Evolutionary conservation across 2,797 vertebrate genomes (phyloP).

Genomic region (Arrhamphus sclerolepis): DNA sequence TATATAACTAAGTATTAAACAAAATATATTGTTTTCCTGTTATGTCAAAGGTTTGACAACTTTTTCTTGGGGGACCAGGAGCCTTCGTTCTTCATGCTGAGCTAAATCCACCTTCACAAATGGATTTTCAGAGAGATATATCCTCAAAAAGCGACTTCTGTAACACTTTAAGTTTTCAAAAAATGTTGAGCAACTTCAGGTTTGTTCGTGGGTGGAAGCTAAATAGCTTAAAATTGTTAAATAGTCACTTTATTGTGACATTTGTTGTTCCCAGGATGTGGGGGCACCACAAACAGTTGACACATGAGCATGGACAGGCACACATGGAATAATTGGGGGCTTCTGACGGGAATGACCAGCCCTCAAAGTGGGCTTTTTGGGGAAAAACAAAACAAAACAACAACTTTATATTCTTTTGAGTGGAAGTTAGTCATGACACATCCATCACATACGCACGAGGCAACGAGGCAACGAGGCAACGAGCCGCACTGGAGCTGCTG

Average conservation of each 20-base stretch:
- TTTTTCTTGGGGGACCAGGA: too few relatives aligned
- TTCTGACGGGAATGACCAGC: conserved; percentile 66
- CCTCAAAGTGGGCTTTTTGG: conserved; percentile 62
- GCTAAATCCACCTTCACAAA: too few relatives aligned
- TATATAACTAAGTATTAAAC: too few relatives aligned
- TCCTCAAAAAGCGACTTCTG: too few relatives aligned
- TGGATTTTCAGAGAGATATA: too few relatives aligned
- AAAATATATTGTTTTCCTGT: too few relatives aligned
- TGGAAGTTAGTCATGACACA: conserved; percentile 63
- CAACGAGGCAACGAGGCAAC: conserved; percentile 17
- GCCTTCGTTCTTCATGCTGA: too few relatives aligned
- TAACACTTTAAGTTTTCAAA: neutral
- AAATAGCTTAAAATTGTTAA: conserved; percentile 22
- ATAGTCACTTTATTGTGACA: conserved; percentile 49
- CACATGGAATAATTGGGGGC: conserved; percentile 41
- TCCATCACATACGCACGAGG: conserved; percentile 21
- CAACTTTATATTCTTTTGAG: conserved; percentile 48
- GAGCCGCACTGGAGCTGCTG: conserved; percentile 23
- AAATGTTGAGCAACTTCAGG: neutral
- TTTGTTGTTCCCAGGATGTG: conserved; percentile 68
- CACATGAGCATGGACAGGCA: conserved; percentile 30
- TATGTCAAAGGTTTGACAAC: too few relatives aligned
- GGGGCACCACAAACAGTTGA: conserved; percentile 46
- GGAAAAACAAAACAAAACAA: too few relatives aligned
- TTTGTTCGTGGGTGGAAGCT: conserved; percentile 18